These are phyloP conservation scores for Nestor notabilis DNA, from an alignment of 2,113 vertebrate species.

Conservation along the genomic window DNA sequence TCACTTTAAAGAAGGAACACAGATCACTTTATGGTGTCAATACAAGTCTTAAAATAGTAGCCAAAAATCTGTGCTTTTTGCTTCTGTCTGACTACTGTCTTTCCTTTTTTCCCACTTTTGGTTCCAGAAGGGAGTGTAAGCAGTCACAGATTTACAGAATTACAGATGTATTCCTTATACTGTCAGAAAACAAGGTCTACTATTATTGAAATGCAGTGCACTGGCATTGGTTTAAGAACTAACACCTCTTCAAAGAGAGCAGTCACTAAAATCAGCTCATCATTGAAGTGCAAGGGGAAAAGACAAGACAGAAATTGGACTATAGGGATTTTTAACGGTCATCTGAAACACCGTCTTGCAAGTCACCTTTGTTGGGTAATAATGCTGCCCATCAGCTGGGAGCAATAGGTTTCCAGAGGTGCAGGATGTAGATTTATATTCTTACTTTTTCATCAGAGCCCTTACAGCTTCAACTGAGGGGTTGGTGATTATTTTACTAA, in stretches of 20 bases:
- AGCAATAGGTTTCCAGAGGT: neutral
- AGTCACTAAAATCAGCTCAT: constrained; percentile 40
- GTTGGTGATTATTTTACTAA: neutral
- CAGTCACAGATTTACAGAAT: constrained; percentile 57
- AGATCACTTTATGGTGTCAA: constrained; percentile 63
- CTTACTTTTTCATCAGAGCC: neutral
- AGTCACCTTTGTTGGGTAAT: neutral
- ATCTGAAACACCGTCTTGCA: neutral
- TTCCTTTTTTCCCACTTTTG: constrained; percentile 46
- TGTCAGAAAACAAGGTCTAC: constrained; percentile 57
- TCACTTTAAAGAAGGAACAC: constrained; percentile 26
- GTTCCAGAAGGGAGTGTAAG: constrained; percentile 51
- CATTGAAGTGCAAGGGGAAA: neutral
- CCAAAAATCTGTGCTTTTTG: constrained; percentile 65
- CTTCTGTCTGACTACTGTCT: constrained; percentile 61
- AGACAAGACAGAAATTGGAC: neutral
- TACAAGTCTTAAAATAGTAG: constrained; percentile 64
- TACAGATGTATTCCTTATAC: constrained; percentile 57
- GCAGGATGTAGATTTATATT: neutral
- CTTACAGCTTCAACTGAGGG: neutral
- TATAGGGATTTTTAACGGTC: neutral
- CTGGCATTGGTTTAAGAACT: constrained; percentile 31
- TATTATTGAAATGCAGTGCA: constrained; percentile 24
- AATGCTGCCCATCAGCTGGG: neutral
- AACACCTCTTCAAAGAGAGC: constrained; percentile 54